Conservation (phyloP, 2,888 invertebrate species). For the Phortica okadai region DNA sequence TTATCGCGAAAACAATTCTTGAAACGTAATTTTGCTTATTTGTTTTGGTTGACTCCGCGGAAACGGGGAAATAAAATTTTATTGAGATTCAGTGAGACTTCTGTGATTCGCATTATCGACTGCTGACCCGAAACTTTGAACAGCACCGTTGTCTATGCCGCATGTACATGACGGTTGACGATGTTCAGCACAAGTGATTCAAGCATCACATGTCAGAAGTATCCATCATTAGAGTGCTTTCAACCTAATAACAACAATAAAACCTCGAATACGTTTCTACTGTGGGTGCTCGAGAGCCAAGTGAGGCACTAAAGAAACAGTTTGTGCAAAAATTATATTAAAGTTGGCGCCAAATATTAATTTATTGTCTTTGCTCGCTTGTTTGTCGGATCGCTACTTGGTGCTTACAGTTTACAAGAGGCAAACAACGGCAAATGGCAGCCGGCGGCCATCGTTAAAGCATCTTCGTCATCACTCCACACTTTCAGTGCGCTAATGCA, state of each 20-base stretch:
- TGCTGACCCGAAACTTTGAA: conserved; percentile 68
- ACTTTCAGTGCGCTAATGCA: background rate
- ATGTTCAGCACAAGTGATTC: too few relatives aligned
- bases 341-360: conserved; percentile 74
- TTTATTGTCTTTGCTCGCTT: conserved; percentile 56
- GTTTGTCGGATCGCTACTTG: background rate
- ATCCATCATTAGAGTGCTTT: conserved; percentile 63
- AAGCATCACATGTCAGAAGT: conserved; percentile 42
- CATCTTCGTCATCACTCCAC: background rate
- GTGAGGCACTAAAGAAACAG: conserved; percentile 60
- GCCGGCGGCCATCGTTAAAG: conserved; percentile 48
- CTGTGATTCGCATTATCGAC: conserved; percentile 62
- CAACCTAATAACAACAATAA: conserved; percentile 69
- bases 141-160: conserved; percentile 37
- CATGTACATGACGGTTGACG: too few relatives aligned
- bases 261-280: conserved; percentile 43
- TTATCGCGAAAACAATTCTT: too few relatives aligned
- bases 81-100: conserved; percentile 40
- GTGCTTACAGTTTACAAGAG: conserved; percentile 40
- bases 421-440: conserved; percentile 24
- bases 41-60: too few relatives aligned
- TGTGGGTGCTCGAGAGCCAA: conserved; percentile 30
- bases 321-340: conserved; percentile 65
- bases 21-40: too few relatives aligned
- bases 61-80: conserved; percentile 47